Evolutionary conservation across 2,113 vertebrate genomes (phyloP).

Genomic region (Polypterus bichir): DNA sequence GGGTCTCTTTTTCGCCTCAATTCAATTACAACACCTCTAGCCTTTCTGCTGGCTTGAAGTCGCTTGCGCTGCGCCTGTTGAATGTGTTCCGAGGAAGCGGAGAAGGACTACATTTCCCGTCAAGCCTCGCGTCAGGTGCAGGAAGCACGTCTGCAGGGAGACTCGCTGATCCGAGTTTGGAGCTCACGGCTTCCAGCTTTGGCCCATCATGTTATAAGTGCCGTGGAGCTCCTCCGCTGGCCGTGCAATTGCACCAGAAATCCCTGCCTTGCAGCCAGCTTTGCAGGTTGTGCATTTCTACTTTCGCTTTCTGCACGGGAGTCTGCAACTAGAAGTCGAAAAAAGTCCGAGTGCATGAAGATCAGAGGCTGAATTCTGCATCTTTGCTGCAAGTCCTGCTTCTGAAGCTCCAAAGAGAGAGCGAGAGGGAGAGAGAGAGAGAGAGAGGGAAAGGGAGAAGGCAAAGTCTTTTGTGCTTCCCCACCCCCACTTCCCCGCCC

Average conservation of each 20-base stretch:
- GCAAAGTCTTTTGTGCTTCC: constrained; percentile 91
- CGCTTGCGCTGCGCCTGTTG: too few relatives aligned
- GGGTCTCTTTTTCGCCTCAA: too few relatives aligned
- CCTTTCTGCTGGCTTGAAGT: too few relatives aligned
- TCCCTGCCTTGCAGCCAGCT: constrained; percentile 43
- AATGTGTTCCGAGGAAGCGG: too few relatives aligned
- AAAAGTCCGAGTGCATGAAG: constrained; percentile 74
- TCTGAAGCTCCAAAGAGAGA: constrained; percentile 44
- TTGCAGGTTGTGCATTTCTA: constrained; percentile 58
- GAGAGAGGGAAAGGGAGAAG: constrained; percentile 59
- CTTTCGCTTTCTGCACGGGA: constrained; percentile 44
- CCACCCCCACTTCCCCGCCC: constrained; percentile 79
- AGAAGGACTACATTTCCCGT: constrained; percentile 64
- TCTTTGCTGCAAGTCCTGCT: constrained; percentile 81
- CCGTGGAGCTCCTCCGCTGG: constrained; percentile 65
- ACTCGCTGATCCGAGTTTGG: constrained; percentile 80
- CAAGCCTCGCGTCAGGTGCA: constrained; percentile 44
- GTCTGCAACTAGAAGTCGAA: constrained; percentile 52
- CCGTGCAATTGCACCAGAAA: constrained; percentile 60
- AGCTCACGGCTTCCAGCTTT: constrained; percentile 75
- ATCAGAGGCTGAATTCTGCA: constrained; percentile 72
- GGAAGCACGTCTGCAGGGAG: constrained; percentile 65
- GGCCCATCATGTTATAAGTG: constrained; percentile 87
- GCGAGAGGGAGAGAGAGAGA: constrained; percentile 55
- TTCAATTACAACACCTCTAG: too few relatives aligned